A percentile compares a stretch with the other conserved stretches of the same genome.
These are phyloP conservation scores for Hypsibius dujardini DNA, from an alignment of 1,140 invertebrate genomes.

Conservation along the genomic window DNA sequence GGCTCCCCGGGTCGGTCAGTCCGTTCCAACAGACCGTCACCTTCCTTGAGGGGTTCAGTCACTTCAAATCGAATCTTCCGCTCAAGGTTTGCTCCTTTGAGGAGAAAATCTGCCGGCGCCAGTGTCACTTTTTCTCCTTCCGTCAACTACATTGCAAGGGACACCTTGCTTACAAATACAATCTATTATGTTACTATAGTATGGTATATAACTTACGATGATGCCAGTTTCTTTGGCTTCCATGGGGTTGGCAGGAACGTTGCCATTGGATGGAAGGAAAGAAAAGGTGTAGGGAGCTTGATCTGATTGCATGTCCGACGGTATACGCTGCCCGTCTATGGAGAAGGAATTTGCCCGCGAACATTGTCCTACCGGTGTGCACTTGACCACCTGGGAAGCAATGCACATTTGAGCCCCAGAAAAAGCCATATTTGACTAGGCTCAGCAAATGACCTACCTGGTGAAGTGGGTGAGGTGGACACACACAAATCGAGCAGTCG, in stretches of 20 bases:
- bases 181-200: neutral
- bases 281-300: slow-evolving; percentile 6
- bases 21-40: neutral
- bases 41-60: neutral
- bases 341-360: neutral
- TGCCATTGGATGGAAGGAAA: neutral
- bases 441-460: neutral
- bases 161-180: neutral
- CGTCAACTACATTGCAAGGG: neutral
- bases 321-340: neutral
- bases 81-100: neutral
- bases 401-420: too few species aligned
- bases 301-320: neutral
- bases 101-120: neutral
- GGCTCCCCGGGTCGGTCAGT: neutral
- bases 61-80: slow-evolving; percentile 9
- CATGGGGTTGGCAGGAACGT: neutral
- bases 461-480: neutral
- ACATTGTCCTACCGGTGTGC: slow-evolving; percentile 2
- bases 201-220: neutral
- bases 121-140: slow-evolving; percentile 11
- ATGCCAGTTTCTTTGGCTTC: neutral
- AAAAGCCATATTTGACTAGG: too few species aligned
- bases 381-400: neutral
- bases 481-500: slow-evolving; percentile 7